Percentiles rank a stretch among this genome's conserved stretches.
These are phyloP conservation scores for Eublepharis macularius DNA, from an alignment of 2,113 vertebrate species.

Conservation along the genomic window DNA sequence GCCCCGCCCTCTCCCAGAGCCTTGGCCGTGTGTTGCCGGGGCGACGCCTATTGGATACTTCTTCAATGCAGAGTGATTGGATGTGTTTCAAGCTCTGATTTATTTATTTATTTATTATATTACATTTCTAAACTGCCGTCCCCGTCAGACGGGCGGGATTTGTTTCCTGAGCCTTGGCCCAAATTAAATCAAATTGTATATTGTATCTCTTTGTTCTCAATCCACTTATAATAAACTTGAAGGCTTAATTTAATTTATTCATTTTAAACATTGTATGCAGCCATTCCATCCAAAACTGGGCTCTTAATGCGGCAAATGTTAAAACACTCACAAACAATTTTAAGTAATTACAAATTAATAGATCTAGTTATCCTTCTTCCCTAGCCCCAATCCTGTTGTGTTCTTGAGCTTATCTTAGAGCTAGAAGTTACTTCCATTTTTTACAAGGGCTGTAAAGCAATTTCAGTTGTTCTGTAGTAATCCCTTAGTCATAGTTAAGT, in stretches of 20 bases:
- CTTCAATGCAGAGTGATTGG: neutral
- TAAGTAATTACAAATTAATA: too few species aligned
- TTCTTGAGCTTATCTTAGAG: neutral
- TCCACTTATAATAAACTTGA: neutral
- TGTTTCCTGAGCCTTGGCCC: neutral
- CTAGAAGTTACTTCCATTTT: neutral
- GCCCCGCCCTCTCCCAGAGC: too few species aligned
- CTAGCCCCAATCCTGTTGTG: neutral
- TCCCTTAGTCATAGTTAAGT: conserved; percentile 39
- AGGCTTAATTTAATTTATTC: neutral
- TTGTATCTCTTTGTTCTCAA: neutral
- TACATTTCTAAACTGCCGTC: too few species aligned
- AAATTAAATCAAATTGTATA: neutral
- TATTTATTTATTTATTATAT: too few species aligned
- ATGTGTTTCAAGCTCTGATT: neutral
- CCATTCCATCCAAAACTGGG: too few species aligned
- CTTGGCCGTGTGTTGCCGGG: too few species aligned
- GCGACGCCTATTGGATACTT: neutral
- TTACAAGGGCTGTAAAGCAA: neutral
- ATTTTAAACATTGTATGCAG: too few species aligned
- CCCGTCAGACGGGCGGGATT: too few species aligned
- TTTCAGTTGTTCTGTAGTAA: conserved; percentile 10
- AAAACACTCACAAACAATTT: too few species aligned
- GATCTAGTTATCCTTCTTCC: conserved; percentile 12
- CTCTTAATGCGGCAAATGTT: too few species aligned